Evolutionary conservation across 2,888 invertebrate species (phyloP).

Genomic region (Cyrtodaria siliqua): DNA sequence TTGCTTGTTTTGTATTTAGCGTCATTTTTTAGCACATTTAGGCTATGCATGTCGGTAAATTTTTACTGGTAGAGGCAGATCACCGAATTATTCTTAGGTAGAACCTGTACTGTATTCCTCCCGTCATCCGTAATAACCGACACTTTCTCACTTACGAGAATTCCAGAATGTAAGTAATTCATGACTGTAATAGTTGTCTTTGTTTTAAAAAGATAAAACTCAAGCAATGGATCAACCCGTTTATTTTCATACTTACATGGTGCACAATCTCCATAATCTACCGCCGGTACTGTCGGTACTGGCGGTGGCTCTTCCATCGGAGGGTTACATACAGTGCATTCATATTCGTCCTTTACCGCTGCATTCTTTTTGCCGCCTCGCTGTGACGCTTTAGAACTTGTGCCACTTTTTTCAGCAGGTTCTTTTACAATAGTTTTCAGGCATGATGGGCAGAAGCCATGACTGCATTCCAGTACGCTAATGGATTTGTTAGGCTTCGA

Average conservation of each 20-base stretch:
- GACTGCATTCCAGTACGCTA: slow-evolving; percentile 41
- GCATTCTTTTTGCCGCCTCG: slow-evolving; percentile 36
- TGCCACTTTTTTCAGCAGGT: slow-evolving; percentile 29
- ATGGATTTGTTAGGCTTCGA: slow-evolving; percentile 38
- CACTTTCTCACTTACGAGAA: no score
- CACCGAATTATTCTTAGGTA: no score
- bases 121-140: no score
- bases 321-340: slow-evolving; percentile 43
- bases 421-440: slow-evolving; percentile 25
- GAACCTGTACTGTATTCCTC: no score
- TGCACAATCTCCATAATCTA: slow-evolving; percentile 58
- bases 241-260: slow-evolving; percentile 39
- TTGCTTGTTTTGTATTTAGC: no score
- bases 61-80: no score
- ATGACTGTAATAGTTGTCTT: no score
- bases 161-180: no score
- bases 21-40: no score
- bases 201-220: no score
- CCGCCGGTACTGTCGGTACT: slow-evolving; percentile 7
- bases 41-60: no score
- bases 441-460: slow-evolving; percentile 50
- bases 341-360: slow-evolving; percentile 29
- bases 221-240: no score
- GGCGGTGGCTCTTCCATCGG: neutral
- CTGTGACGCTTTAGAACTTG: slow-evolving; percentile 36